Evolutionary conservation across 2,888 invertebrate genomes (phyloP), one percentile per base, ranked within the genome.

Genomic region (Apodemia zela): DNA sequence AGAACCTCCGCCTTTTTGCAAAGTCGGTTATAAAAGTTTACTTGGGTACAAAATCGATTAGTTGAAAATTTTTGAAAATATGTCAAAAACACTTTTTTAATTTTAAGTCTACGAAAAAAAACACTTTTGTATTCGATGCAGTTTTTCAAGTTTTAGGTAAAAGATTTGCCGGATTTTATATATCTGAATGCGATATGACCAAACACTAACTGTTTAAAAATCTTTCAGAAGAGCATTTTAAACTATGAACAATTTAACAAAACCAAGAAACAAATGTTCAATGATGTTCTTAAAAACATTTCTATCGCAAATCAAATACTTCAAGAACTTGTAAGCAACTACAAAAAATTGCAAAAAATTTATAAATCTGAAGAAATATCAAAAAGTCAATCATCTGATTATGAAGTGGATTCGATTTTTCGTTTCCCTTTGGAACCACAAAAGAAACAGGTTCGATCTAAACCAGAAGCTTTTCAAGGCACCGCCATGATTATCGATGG

Each of bases 231-330:
- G 63, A 59, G 58, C 54, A 68, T 66, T 59, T 60, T 62, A 25
- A 59, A 68, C 15, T 33, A 64, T 49, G 47, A 63, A 62, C 8
- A 54, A 25, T 33, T 35, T 17, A 61, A 68, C 1, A 64, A 65
- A 49, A 54, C 65, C 8, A 66, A 73, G 25, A 76, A 81, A 29
- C 51, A 65, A 42, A 65, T 75, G 38, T 77, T 82, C 38, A 67
- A 74, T 2, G 81, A 82, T 54, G 78, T 85, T 25, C 74, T 85
- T n/a, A 78, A 73, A 66, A 87, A 88, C 64, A 84, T 87, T 69
- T 75, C 87, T 1, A 67, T 77, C 47, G 82, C 84, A 21, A 86
- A 85, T 67, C 74, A 72, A 60, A 77, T 79, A 18, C 66, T 88
- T 47, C 76, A 84, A 67, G 77, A 82, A 6, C 69, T 88, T 47